These are phyloP conservation scores for Apistogramma diplotaenia DNA, from an alignment of 2,113 vertebrate genomes.

Conservation along the genomic window DNA sequence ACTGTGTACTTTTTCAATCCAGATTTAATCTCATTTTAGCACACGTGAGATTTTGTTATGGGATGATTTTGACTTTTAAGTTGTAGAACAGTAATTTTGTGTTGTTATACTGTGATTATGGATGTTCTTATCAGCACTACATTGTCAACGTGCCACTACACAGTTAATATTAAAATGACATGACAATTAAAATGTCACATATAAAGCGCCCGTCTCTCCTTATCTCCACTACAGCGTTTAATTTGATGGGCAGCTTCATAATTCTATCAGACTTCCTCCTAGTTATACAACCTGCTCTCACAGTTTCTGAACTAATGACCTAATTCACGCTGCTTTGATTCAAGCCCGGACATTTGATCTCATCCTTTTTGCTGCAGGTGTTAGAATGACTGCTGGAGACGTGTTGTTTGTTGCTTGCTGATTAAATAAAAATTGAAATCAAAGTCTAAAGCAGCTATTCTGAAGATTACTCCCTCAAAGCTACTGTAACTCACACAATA, in stretches of 20 bases:
- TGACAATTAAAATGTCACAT: constrained; percentile 49
- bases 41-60: neutral
- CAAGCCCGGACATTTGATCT: neutral
- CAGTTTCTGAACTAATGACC: constrained; percentile 36
- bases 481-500: neutral
- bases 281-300: neutral
- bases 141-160: constrained; percentile 18
- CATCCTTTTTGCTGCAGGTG: neutral
- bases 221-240: neutral
- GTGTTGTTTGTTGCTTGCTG: neutral
- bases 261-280: neutral
- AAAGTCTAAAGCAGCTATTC: neutral
- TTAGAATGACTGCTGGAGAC: neutral
- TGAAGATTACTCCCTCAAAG: neutral
- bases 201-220: constrained; percentile 35
- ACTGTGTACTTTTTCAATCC: neutral
- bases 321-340: constrained; percentile 27
- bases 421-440: neutral
- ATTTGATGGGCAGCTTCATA: neutral
- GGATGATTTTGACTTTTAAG: neutral
- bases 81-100: neutral
- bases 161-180: constrained; percentile 24
- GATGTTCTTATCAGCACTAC: neutral
- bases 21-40: neutral
- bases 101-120: constrained; percentile 12